Evolutionary conservation across 2,888 invertebrate genomes (phyloP), one percentile per base, ranked within the genome.

Genomic region (Acleris cristana): DNA sequence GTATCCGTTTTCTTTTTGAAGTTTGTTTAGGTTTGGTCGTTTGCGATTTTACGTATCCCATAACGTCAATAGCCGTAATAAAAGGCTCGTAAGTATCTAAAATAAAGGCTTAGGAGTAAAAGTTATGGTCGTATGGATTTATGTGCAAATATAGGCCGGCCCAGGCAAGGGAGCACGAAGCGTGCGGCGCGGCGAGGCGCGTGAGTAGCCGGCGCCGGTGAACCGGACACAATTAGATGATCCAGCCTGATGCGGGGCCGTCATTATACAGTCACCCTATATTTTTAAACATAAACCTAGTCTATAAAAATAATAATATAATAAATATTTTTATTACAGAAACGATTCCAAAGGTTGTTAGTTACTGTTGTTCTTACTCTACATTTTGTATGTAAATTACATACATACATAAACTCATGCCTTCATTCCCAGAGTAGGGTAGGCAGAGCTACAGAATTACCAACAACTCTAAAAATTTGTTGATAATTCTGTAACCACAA

Each of bases 171-270:
- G 54, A 30, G 55, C 64, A 68, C 64, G 52, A 53, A 56, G 68
- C 45, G 68, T 30, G 54, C 30, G 40, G 55, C 40, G 69, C 73
- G 71, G 76, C 59, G 69, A 65, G 72, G 76, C 78, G 79, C 74
- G 72, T 74, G 72, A 75, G 69, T 72, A 70, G 69, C 53, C 65
- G 54, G 44, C 77, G 80, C 73, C 65, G 73, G 72, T 69, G 71
- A 71, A 70, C 69, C 68, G 75, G 71, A 70, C 71, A 70, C 69
- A 70, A 74, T 73, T 74, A 65, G 55, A 55, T 59, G 60, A 55
- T 54, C 54, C 14, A n/a, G 26, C 10, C 30, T 8, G 44, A 45
- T 53, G 7, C 45, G 26, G 30, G 18, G 10, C 19, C 44, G 1
- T 51, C 18, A 51, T 10, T 26, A 49, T 23, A 49, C 21, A 18